These are phyloP conservation scores for Spinibarbus caldwelli DNA, from an alignment of 2,797 vertebrate genomes.

Conservation along the genomic window DNA sequence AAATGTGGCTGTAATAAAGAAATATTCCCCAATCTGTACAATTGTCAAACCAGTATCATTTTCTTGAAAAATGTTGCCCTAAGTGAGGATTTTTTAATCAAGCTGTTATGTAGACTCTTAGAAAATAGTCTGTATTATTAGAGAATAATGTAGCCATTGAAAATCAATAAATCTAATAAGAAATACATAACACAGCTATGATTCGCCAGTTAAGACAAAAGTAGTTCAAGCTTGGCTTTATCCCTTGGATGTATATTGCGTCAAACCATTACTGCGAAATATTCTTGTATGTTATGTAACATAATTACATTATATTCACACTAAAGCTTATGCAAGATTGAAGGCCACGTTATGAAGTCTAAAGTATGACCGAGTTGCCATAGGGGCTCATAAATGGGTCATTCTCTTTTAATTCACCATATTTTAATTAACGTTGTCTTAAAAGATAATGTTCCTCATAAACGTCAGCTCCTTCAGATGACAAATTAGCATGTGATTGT, in stretches of 20 bases:
- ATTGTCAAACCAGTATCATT: neutral
- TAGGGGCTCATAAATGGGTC: neutral
- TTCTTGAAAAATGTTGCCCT: conserved; percentile 24
- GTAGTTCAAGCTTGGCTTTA: neutral
- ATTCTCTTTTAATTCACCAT: neutral
- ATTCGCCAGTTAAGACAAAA: conserved; percentile 24
- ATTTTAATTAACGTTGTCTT: neutral
- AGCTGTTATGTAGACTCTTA: conserved; percentile 2
- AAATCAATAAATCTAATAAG: conserved; percentile 15
- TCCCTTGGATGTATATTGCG: neutral
- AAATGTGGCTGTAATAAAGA: neutral
- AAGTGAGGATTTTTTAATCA: conserved; percentile 23
- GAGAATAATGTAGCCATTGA: neutral
- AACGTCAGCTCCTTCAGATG: neutral
- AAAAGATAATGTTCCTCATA: neutral
- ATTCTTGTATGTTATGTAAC: conserved; percentile 47
- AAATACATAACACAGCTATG: neutral
- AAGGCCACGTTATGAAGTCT: conserved; percentile 9
- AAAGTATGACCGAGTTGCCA: conserved; percentile 21
- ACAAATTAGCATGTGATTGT: neutral
- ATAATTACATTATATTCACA: conserved; percentile 38
- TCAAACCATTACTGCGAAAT: conserved; percentile 27
- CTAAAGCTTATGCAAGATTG: conserved; percentile 39
- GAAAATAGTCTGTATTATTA: neutral
- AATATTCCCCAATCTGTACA: neutral